Evolutionary conservation across 2,797 vertebrate genomes (phyloP), one percentile per base, ranked within the genome.

Genomic region (Alectoris magna): DNA sequence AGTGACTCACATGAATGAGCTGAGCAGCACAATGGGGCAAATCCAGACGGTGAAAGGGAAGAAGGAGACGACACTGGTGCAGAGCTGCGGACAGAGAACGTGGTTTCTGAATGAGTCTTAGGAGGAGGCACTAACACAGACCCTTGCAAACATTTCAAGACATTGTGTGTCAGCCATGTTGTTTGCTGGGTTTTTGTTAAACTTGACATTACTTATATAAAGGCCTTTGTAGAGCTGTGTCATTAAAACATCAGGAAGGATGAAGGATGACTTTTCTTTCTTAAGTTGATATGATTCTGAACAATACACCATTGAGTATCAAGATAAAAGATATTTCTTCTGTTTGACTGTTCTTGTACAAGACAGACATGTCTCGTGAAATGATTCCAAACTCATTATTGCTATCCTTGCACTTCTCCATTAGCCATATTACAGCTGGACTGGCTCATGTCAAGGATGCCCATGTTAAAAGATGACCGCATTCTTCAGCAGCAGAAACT

Each of bases 381-480:
- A 86, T 51, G 43, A 86, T 83, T 72, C 73, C 85, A 93, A 87
- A 70, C 67, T 70, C 77, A 60, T 84, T 69, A 88, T 75, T 92
- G 88, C 51, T 58, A 68, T 86, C 83, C 91, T 90, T 90, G 77
- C 1, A 0, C 22, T 90, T 64, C 67, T 60, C 70, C 67, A 84
- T 94, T 91, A 95, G 83, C 5, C 10, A 86, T 84, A 88, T 67
- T 93, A 74, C 89, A 92, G 85, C 74, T 63, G 55, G 51, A 81
- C n/a, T 69, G 75, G 70, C 76, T 92, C 73, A 91, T 92, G 85
- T 90, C 94, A 93, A 92, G 89, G 83, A 78, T 91, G 85, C n/a
- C 44, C 11, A 1, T 53, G 67, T 22, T 67, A 73, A 75, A 84
- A 92, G 87, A 91, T 55, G 93, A 86, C 58, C 79, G 63, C 69